Conservation (phyloP, 2,888 invertebrate genomes). For the Tetragnatha montana region DNA sequence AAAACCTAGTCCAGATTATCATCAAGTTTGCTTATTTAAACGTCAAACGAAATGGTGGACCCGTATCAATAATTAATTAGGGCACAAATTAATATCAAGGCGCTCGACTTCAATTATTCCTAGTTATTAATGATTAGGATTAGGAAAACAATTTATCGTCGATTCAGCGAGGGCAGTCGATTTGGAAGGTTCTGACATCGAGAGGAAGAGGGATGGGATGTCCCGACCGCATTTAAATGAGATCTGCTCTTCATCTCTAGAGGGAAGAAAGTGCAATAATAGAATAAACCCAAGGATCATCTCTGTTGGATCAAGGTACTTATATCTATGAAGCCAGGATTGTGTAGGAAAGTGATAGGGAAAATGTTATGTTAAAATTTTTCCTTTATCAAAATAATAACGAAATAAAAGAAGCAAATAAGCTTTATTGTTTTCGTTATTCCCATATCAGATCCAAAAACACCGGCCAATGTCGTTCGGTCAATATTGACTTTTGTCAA, state of each 20-base stretch:
- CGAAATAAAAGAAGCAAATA: too few species aligned
- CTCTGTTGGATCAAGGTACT: too few species aligned
- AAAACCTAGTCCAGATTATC: constrained; percentile 7
- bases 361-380: too few species aligned
- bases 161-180: constrained; percentile 39
- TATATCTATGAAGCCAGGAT: too few species aligned
- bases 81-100: constrained; percentile 47
- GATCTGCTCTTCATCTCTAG: not conserved
- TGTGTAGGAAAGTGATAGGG: too few species aligned
- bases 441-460: too few species aligned
- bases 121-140: constrained; percentile 63
- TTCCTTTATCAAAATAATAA: too few species aligned
- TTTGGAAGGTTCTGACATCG: constrained; percentile 55
- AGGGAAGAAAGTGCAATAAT: too few species aligned
- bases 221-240: constrained; percentile 48
- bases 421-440: too few species aligned
- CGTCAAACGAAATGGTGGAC: constrained; percentile 5
- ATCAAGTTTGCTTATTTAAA: constrained; percentile 42
- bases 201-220: constrained; percentile 13
- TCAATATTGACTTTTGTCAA: too few species aligned
- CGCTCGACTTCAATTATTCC: constrained; percentile 41
- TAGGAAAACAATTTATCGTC: constrained; percentile 61
- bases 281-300: too few species aligned
- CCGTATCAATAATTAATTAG: constrained; percentile 59
- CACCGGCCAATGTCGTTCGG: too few species aligned